These are phyloP conservation scores for Drosophila grimshawi DNA, from an alignment of 1,140 invertebrate species.

Conservation along the genomic window DNA sequence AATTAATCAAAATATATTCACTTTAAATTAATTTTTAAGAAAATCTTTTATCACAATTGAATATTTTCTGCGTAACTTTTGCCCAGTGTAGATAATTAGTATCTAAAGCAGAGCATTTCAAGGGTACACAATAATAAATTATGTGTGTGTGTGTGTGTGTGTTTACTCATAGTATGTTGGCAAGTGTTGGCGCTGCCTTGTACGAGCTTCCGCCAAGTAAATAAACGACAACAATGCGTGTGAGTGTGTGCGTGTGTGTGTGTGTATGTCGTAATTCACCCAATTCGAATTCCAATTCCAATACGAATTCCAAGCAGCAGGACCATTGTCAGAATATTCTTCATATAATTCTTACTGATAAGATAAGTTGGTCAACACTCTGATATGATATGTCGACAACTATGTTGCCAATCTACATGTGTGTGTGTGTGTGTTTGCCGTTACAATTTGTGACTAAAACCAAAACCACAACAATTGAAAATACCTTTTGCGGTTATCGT, in stretches of 20 bases:
- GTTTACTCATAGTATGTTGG: constrained; percentile 18
- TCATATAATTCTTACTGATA: constrained; percentile 46
- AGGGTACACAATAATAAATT: not conserved
- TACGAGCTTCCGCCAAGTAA: constrained; percentile 28
- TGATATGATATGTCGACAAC: constrained; percentile 22
- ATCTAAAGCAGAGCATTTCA: not conserved
- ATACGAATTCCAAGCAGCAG: constrained; percentile 17
- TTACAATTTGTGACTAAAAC: constrained; percentile 6
- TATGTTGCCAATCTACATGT: constrained; percentile 33
- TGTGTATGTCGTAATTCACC: constrained; percentile 13
- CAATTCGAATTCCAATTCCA: constrained; percentile 4
- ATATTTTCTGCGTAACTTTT: too few relatives aligned
- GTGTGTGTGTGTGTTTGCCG: constrained; percentile 1
- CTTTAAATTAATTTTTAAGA: too few relatives aligned
- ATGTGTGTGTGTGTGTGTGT: not conserved
- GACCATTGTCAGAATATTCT: constrained; percentile 26
- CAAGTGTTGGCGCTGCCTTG: constrained; percentile 8
- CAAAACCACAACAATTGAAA: constrained; percentile 45
- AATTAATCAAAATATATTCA: too few relatives aligned
- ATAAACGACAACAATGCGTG: constrained; percentile 7
- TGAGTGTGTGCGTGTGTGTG: not conserved
- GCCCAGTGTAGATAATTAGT: not conserved
- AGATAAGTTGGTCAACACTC: constrained; percentile 30
- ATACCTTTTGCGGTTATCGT: constrained; percentile 29
- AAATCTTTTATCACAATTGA: too few relatives aligned